Evolutionary conservation across 2,888 invertebrate species (phyloP).

Genomic region (Lithophane ornitopus): DNA sequence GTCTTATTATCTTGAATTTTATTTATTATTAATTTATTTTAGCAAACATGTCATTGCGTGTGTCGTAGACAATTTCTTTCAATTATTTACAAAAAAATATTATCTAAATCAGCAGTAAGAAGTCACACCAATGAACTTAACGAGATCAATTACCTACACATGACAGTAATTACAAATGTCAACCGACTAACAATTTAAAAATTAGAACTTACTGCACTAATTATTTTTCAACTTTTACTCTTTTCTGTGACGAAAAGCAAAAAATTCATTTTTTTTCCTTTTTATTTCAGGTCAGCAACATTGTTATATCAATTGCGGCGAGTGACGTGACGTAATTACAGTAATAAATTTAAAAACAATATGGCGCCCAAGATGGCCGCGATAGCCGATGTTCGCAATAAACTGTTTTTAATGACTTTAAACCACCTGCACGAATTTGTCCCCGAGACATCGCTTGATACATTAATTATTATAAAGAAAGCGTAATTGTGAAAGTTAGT

Average conservation of each 20-base stretch:
- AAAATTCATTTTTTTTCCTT: constrained; percentile 3
- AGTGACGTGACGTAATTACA: constrained; percentile 81
- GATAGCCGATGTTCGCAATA: constrained; percentile 81
- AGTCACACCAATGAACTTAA: constrained; percentile 29
- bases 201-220: constrained; percentile 8
- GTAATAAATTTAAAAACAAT: constrained; percentile 86
- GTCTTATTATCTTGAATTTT: neutral
- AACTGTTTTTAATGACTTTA: constrained; percentile 81
- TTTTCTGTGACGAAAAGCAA: constrained; percentile 35
- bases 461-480: constrained; percentile 54
- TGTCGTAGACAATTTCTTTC: neutral
- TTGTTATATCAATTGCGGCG: constrained; percentile 71
- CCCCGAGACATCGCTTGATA: constrained; percentile 63
- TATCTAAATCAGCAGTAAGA: constrained; percentile 25
- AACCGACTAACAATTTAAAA: constrained; percentile 30
- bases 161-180: constrained; percentile 33
- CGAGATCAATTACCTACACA: constrained; percentile 17
- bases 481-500: constrained; percentile 44
- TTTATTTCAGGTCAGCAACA: constrained; percentile 46
- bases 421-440: constrained; percentile 82
- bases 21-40: neutral
- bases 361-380: constrained; percentile 81
- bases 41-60: neutral
- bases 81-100: neutral
- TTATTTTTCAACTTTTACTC: constrained; percentile 13